Percentiles rank a stretch among this genome's conserved stretches.
These are phyloP conservation scores for Echinarachnius parma DNA, from an alignment of 53 echinoderm and acorn worm genomes.

Conservation along the genomic window DNA sequence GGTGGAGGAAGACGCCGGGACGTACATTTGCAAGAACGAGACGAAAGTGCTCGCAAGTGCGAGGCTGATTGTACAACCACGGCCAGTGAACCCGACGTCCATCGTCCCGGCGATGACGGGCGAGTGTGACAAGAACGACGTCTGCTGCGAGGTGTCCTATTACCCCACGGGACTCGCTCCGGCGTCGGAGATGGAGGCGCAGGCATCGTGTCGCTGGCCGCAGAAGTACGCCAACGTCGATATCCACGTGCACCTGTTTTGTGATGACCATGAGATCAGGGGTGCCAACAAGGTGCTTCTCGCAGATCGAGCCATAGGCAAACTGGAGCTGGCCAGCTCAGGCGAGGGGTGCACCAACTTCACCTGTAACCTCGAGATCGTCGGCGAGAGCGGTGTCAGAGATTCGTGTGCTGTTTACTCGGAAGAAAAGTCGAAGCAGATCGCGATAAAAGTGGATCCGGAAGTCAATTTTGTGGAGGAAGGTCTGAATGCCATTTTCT, in stretches of 20 bases:
- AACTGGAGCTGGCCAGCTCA: slow-evolving; percentile 9
- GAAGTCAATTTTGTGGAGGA: slow-evolving; percentile 36
- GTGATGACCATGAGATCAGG: slow-evolving; percentile 13
- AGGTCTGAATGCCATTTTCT: slow-evolving; percentile 28
- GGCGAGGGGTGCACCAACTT: slow-evolving; percentile 5
- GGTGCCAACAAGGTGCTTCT: slow-evolving; percentile 18
- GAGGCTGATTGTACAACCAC: background rate
- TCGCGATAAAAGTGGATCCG: slow-evolving; percentile 12
- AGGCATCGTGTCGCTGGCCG: slow-evolving; percentile 19
- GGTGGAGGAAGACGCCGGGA: slow-evolving; percentile 16
- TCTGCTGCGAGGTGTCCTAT: slow-evolving; percentile 36
- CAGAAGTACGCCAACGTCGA: slow-evolving; percentile 13
- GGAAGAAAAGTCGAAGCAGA: background rate
- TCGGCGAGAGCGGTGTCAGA: slow-evolving; percentile 16
- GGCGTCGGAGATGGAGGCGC: slow-evolving; percentile 14
- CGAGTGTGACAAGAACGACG: background rate
- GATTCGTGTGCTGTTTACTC: slow-evolving; percentile 9
- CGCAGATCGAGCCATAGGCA: slow-evolving; percentile 22
- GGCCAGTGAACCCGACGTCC: slow-evolving; percentile 1
- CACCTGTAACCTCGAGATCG: slow-evolving; percentile 34
- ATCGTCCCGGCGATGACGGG: background rate
- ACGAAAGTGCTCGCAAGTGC: slow-evolving; percentile 9
- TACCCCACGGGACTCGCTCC: slow-evolving; percentile 23
- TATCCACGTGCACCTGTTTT: slow-evolving; percentile 28
- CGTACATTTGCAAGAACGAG: slow-evolving; percentile 35